phyloP scores from a whole-genome alignment of 2,113 vertebrate species.

The Antechinus flavipes region DNA sequence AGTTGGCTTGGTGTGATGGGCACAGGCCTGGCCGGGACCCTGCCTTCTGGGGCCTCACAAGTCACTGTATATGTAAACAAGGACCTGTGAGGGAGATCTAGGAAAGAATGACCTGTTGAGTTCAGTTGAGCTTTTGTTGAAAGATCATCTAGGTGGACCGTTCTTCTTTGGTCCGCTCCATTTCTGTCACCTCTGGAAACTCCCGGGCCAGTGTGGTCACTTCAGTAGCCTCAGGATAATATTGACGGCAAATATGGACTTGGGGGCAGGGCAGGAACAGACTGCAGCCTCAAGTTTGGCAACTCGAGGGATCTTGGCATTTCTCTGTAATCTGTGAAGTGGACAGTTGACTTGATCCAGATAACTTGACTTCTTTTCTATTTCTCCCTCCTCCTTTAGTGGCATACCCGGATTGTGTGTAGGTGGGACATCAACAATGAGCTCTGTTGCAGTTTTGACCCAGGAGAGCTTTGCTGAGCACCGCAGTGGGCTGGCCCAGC shows the following conservation, averaged over 20 bases:
- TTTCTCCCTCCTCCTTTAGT: conserved; percentile 82
- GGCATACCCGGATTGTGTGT: conserved; percentile 96
- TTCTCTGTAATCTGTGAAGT: background rate
- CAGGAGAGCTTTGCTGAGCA: conserved; percentile 99
- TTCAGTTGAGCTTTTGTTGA: background rate
- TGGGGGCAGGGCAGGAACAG: background rate
- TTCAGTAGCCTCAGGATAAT: background rate
- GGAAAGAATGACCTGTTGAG: background rate
- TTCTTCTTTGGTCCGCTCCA: background rate
- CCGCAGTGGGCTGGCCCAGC: conserved; percentile 95
- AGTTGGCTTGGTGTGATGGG: background rate
- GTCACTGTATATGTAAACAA: background rate
- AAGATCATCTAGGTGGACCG: background rate
- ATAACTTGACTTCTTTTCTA: background rate
- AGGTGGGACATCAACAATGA: conserved; percentile 97
- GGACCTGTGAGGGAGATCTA: too few species aligned
- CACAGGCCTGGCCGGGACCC: too few species aligned
- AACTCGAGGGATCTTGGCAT: background rate
- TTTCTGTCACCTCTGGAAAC: background rate
- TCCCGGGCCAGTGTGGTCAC: background rate
- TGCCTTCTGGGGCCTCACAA: background rate
- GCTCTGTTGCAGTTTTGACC: conserved; percentile 99
- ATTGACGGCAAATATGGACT: background rate
- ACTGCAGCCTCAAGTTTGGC: background rate
- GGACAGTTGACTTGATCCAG: background rate